Percentiles rank a stretch among this genome's conserved stretches.
phyloP scores from a whole-genome alignment of 2,797 vertebrate genomes.

The Prunella strophiata region DNA sequence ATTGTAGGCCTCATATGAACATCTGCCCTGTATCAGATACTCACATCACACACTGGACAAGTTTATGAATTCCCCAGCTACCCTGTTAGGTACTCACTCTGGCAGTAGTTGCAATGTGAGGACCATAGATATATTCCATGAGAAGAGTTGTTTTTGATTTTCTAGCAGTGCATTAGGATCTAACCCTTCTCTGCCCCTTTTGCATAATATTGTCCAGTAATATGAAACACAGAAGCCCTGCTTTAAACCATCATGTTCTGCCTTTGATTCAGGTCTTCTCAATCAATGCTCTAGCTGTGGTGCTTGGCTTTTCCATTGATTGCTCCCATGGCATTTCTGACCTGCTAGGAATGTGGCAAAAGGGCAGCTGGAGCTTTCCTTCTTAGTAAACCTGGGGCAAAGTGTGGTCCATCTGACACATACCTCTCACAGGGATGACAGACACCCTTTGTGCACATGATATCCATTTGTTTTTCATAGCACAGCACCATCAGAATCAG shows the following conservation, averaged over 20 bases:
- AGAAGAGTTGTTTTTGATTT: slow-evolving; percentile 11
- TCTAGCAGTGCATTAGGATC: background rate
- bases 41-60: background rate
- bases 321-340: slow-evolving; percentile 51
- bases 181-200: slow-evolving; percentile 3
- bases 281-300: background rate
- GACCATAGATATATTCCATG: background rate
- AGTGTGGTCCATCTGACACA: slow-evolving; percentile 3
- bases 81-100: background rate
- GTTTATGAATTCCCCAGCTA: background rate
- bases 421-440: background rate
- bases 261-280: background rate
- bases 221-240: background rate
- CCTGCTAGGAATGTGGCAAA: slow-evolving; percentile 33
- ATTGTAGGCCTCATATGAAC: background rate
- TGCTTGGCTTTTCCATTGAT: slow-evolving; percentile 32
- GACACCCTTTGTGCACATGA: background rate
- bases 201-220: slow-evolving; percentile 20
- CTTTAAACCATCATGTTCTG: background rate
- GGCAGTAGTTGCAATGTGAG: background rate
- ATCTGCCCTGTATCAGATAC: background rate
- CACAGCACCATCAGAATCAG: background rate
- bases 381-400: slow-evolving; percentile 11
- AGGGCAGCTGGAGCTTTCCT: slow-evolving; percentile 24
- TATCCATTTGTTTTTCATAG: background rate